phyloP scores from a whole-genome alignment of 2,888 invertebrate genomes.

The Tiliacea aurago region DNA sequence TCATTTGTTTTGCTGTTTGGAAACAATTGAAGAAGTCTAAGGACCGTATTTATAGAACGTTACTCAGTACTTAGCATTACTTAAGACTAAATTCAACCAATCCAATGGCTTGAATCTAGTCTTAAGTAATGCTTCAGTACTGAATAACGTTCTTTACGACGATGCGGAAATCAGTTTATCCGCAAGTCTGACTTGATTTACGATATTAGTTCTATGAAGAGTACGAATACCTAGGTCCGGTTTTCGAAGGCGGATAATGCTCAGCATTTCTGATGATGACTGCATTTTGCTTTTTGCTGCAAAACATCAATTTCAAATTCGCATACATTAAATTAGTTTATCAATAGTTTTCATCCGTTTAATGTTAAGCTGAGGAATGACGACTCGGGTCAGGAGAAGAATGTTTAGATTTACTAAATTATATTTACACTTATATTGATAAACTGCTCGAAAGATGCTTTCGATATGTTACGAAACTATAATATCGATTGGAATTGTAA shows the following conservation, averaged over 20 bases:
- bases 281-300: constrained; percentile 17
- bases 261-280: not conserved
- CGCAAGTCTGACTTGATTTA: not conserved
- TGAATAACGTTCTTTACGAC: too few species aligned
- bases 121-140: too few species aligned
- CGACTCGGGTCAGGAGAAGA: not conserved
- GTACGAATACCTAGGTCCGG: not conserved
- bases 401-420: constrained; percentile 32
- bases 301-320: constrained; percentile 26
- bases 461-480: constrained; percentile 16
- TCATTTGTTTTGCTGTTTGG: not conserved
- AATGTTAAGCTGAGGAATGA: constrained; percentile 38
- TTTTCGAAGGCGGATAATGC: not conserved
- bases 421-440: constrained; percentile 22
- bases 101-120: too few species aligned
- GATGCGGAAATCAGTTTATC: not conserved
- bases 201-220: not conserved
- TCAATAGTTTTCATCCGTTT: constrained; percentile 38
- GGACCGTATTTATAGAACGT: too few species aligned
- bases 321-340: constrained; percentile 37
- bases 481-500: constrained; percentile 25
- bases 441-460: constrained; percentile 26
- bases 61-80: too few species aligned
- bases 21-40: not conserved
- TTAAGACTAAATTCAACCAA: too few species aligned